Conservation (phyloP, 2,113 vertebrate species). For the Columba janthina region DNA sequence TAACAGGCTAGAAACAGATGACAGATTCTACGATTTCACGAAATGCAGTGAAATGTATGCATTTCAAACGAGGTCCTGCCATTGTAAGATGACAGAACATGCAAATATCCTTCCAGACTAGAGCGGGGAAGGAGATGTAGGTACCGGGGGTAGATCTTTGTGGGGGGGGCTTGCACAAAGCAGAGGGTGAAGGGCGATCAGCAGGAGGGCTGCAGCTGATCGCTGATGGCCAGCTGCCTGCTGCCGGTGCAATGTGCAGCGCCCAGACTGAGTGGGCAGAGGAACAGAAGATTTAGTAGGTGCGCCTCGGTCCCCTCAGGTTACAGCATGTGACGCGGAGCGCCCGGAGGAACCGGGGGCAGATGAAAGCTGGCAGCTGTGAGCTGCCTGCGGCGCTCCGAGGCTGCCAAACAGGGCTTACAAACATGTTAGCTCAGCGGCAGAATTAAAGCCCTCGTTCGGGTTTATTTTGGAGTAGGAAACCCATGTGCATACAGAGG, state of each 20-base stretch:
- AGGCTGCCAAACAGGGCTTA: slow-evolving; percentile 56
- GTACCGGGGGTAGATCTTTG: background rate
- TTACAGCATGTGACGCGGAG: slow-evolving; percentile 3
- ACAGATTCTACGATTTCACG: background rate
- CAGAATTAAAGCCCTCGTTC: slow-evolving; percentile 34
- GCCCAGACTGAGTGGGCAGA: slow-evolving; percentile 29
- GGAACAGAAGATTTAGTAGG: slow-evolving; percentile 26
- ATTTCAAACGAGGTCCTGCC: background rate
- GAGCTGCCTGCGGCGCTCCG: slow-evolving; percentile 15
- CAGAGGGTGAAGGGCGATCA: background rate
- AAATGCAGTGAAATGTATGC: rapidly evolving
- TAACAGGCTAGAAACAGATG: background rate
- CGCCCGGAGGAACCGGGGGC: slow-evolving; percentile 50
- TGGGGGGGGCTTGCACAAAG: background rate
- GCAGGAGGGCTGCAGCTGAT: slow-evolving; percentile 20
- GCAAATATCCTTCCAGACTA: background rate
- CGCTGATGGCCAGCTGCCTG: slow-evolving; percentile 25
- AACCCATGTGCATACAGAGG: background rate
- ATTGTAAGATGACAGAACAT: background rate
- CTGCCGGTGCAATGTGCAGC: slow-evolving; percentile 3
- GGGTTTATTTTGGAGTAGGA: slow-evolving; percentile 8
- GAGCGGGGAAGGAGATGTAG: background rate
- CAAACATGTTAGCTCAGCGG: slow-evolving; percentile 46
- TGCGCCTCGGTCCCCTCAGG: background rate
- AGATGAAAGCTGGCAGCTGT: slow-evolving; percentile 72